These are phyloP conservation scores for Lota lota DNA, from an alignment of 2,113 vertebrate species.

Conservation along the genomic window DNA sequence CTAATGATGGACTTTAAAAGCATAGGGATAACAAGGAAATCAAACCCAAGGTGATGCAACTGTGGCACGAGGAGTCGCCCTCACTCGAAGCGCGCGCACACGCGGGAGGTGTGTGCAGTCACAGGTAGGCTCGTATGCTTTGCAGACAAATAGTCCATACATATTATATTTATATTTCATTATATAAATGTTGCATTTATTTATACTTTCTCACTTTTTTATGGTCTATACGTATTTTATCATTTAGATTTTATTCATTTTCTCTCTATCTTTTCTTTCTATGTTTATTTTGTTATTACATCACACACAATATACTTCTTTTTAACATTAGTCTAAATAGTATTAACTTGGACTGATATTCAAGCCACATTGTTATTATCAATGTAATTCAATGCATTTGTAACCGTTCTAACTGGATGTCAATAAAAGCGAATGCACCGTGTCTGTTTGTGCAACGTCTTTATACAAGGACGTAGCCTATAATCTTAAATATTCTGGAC, in stretches of 20 bases:
- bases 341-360: too few species aligned
- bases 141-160: too few species aligned
- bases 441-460: too few species aligned
- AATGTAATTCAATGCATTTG: too few species aligned
- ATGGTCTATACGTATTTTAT: background rate
- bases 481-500: too few species aligned
- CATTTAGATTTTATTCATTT: background rate
- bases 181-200: background rate
- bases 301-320: background rate
- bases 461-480: too few species aligned
- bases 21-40: constrained; percentile 46
- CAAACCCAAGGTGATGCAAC: constrained; percentile 49
- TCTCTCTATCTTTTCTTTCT: constrained; percentile 22
- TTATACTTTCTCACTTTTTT: background rate
- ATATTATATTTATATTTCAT: background rate
- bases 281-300: background rate
- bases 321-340: background rate
- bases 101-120: background rate
- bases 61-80: constrained; percentile 25
- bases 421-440: too few species aligned
- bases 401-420: too few species aligned
- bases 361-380: too few species aligned
- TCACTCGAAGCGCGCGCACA: background rate
- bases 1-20: constrained; percentile 67
- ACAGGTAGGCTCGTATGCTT: too few species aligned